Conservation (phyloP, 2,888 invertebrate species). For the Petrophora chlorosata region DNA sequence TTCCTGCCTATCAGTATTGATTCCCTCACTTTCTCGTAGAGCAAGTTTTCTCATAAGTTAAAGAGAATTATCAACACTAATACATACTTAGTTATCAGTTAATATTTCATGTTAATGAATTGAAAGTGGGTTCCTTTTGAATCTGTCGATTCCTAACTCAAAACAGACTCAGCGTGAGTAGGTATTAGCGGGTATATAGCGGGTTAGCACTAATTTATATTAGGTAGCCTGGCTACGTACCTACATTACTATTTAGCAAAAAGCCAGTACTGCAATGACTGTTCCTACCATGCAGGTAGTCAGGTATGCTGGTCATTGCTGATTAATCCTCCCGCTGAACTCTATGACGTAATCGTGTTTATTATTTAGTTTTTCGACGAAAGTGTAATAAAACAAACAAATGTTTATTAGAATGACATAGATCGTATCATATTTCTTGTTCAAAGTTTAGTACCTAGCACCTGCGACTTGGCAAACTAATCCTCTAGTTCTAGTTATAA, state of each 20-base stretch:
- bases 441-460: slow-evolving; percentile 25
- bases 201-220: too few species aligned
- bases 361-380: slow-evolving; percentile 22
- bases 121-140: too few species aligned
- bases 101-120: too few species aligned
- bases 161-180: too few species aligned
- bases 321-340: slow-evolving; percentile 33
- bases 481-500: slow-evolving; percentile 13
- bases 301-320: too few species aligned
- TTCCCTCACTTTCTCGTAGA: neutral
- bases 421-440: slow-evolving; percentile 8
- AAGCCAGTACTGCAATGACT: too few species aligned
- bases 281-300: too few species aligned
- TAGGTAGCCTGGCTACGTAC: too few species aligned
- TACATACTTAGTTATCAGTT: slow-evolving; percentile 1
- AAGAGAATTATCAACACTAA: neutral
- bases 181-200: too few species aligned
- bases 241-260: too few species aligned
- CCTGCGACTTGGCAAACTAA: slow-evolving; percentile 25
- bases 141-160: too few species aligned
- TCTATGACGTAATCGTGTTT: slow-evolving; percentile 30
- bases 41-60: neutral
- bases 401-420: slow-evolving; percentile 7
- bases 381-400: slow-evolving; percentile 14
- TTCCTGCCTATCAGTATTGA: neutral